phyloP scores from a whole-genome alignment of 1,140 invertebrate genomes.

The Reticulitermes speratus region DNA sequence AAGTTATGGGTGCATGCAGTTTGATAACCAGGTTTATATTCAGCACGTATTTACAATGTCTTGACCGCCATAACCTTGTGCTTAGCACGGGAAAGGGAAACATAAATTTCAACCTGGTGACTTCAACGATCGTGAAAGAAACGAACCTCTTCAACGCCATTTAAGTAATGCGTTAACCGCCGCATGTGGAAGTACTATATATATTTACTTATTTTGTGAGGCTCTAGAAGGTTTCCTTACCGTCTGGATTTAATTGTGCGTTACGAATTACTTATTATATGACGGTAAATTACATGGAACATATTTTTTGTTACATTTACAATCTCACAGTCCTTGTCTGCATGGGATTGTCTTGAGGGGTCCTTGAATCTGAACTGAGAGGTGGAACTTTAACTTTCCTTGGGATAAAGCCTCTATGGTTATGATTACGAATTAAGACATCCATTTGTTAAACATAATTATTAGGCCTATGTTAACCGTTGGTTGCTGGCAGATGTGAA shows the following conservation, averaged over 20 bases:
- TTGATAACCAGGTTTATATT: not conserved
- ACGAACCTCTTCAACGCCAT: not conserved
- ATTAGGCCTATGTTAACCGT: too few relatives aligned
- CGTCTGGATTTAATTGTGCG: not conserved
- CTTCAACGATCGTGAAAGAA: not conserved
- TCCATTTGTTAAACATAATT: too few relatives aligned
- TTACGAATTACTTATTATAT: not conserved
- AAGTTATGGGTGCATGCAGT: not conserved
- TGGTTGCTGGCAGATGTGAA: too few relatives aligned
- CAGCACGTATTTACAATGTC: not conserved
- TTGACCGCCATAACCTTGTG: not conserved
- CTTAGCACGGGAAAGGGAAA: not conserved
- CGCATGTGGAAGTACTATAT: not conserved
- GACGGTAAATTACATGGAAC: not conserved
- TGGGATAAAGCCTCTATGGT: too few relatives aligned
- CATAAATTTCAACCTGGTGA: not conserved
- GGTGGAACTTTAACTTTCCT: too few relatives aligned
- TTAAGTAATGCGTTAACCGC: not conserved
- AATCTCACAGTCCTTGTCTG: not conserved
- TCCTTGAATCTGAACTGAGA: too few relatives aligned
- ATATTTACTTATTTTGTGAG: not conserved
- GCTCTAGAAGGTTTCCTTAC: not conserved
- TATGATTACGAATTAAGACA: too few relatives aligned
- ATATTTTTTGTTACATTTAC: not conserved
- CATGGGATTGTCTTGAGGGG: too few relatives aligned